Base-by-base conservation (phyloP, 1,140 invertebrate species). In the Geopemphigus sp. region DNA sequence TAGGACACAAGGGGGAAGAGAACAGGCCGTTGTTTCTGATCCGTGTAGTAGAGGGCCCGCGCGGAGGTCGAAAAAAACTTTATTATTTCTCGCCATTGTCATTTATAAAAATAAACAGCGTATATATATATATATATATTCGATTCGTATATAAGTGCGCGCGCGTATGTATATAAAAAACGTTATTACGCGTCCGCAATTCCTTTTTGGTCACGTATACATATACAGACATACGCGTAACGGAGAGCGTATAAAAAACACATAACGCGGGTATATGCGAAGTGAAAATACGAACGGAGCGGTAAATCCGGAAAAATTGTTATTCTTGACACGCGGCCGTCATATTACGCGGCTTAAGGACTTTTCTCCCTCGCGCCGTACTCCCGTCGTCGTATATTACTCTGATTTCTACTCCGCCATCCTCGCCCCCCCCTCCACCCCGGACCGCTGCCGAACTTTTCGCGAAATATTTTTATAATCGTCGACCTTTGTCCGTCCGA, bases 291-390 rank as follows among this genome's bases (percentile, higher is more conserved):
- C 45, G 61, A 59, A 45, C 19, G 12, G 45, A 22, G 39, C 17
- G 19, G 56, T 61, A 78, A 78, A 61, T 78, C 74, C 57, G 39
- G 57, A 61, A 78, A 78, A 76, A 76, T 76, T 76, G 32, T 61
- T 76, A 76, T 76, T 76, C 73, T 61, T 76, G 73, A 76, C 22
- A 22, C 73, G 32, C 32, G 32, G 47, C n/a, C 57, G 73, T 61
- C 73, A 47, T 76, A 57, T 61, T 26, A 76, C 22, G 12, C 57
- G 73, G 73, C 73, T 76, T 76, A 29, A n/a, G 15, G 24, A 53
- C 47, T 47, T 45, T 47, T 47, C n/a, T 24, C 17, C 22, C 63
- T 12, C n/a, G n/a, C n/a, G n/a, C n/a, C n/a, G n/a, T n/a, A n/a
- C n/a, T n/a, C n/a, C n/a, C n/a, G n/a, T n/a, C n/a, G n/a, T 22